Evolutionary conservation across 2,113 vertebrate genomes (phyloP).

Genomic region (Ornithorhynchus anatinus): DNA sequence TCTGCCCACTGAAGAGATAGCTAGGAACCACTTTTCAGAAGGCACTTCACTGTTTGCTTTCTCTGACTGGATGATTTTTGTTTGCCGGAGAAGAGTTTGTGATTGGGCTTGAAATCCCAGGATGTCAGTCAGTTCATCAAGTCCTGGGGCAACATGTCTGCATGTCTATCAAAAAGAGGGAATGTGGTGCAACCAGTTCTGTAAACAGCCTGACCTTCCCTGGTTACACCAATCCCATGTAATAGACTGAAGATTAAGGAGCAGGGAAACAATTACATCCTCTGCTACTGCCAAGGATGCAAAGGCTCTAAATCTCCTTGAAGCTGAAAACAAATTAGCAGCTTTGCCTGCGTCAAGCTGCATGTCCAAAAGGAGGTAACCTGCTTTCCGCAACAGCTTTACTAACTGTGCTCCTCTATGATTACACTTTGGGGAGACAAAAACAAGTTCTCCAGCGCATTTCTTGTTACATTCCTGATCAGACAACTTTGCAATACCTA

Average conservation of each 20-base stretch:
- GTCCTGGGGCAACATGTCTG: background rate
- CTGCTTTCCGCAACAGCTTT: constrained; percentile 42
- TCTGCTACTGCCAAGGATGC: constrained; percentile 49
- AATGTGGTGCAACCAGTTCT: constrained; percentile 24
- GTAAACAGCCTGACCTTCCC: constrained; percentile 35
- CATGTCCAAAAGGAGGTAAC: constrained; percentile 46
- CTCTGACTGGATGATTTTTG: too few relatives aligned
- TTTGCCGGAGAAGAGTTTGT: too few relatives aligned
- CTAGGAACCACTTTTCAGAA: too few relatives aligned
- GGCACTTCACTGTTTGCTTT: too few relatives aligned
- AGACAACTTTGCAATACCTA: constrained; percentile 23
- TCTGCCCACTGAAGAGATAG: too few relatives aligned
- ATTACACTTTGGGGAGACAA: constrained; percentile 50
- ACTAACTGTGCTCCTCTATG: constrained; percentile 45
- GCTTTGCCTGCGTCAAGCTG: constrained; percentile 58
- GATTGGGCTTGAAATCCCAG: too few relatives aligned
- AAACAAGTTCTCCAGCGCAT: constrained; percentile 57
- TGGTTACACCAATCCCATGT: constrained; percentile 8
- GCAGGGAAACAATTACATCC: constrained; percentile 58
- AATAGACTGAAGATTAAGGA: constrained; percentile 54
- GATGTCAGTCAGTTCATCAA: constrained; percentile 24
- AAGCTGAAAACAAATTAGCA: constrained; percentile 75
- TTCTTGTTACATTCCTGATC: constrained; percentile 49
- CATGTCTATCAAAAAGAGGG: background rate
- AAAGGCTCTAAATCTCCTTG: constrained; percentile 63